A percentile compares a stretch with the other conserved stretches of the same genome.
Evolutionary conservation across 2,888 invertebrate genomes (phyloP).

Genomic region (Escarpia spicata): DNA sequence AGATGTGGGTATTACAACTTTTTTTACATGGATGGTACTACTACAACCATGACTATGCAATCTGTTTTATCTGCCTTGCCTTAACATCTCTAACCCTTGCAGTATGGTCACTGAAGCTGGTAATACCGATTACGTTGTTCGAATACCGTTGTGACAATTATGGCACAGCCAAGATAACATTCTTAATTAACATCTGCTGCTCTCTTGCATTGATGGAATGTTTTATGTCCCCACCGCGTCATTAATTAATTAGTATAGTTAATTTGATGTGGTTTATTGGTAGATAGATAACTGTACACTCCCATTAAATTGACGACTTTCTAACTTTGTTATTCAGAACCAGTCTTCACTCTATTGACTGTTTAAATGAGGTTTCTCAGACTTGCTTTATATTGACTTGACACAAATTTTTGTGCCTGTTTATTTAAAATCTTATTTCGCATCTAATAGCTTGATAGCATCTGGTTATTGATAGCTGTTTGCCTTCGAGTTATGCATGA

Average conservation of each 20-base stretch:
- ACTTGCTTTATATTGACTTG: background rate
- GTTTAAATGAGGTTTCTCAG: background rate
- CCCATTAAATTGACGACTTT: background rate
- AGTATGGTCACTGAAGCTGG: background rate
- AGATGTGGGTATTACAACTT: no score
- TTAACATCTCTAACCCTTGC: background rate
- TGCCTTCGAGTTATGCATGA: no score
- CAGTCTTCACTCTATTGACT: background rate
- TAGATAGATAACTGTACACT: background rate
- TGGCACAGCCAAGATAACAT: background rate
- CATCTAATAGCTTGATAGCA: no score
- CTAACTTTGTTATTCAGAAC: background rate
- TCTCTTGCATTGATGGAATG: background rate
- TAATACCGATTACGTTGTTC: background rate
- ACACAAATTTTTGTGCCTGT: background rate
- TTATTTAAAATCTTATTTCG: background rate
- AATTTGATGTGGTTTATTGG: background rate
- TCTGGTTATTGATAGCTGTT: no score
- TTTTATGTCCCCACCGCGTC: background rate
- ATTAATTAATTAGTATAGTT: constrained; percentile 12
- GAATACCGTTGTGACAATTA: constrained; percentile 1
- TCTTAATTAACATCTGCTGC: constrained; percentile 13
- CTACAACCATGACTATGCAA: background rate
- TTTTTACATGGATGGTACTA: background rate
- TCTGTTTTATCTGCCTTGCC: background rate